phyloP scores from a whole-genome alignment of 2,888 invertebrate genomes.

The Eustalomyia histrio region DNA sequence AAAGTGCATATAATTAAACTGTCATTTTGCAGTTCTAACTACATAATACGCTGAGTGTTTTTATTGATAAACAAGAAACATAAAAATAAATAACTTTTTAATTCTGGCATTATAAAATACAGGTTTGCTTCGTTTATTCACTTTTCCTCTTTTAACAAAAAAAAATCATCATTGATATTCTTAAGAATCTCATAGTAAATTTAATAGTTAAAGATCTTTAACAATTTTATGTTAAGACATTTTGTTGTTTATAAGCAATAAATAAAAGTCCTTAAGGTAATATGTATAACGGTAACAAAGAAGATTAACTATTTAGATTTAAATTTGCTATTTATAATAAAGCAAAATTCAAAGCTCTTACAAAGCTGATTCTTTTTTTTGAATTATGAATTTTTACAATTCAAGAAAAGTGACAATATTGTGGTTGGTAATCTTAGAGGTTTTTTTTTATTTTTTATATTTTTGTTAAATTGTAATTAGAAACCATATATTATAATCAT shows the following conservation, averaged over 20 bases:
- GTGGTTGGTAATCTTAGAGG: conserved; percentile 47
- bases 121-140: neutral
- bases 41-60: too few relatives aligned
- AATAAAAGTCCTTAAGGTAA: conserved; percentile 39
- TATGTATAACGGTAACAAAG: conserved; percentile 19
- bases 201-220: conserved; percentile 33
- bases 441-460: conserved; percentile 3
- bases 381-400: conserved; percentile 23
- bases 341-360: neutral
- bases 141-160: neutral
- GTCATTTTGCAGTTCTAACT: too few relatives aligned
- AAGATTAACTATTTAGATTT: neutral
- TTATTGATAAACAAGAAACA: neutral
- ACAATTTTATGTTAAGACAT: neutral
- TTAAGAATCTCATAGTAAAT: conserved; percentile 3
- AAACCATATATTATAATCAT: conserved; percentile 36
- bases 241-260: conserved; percentile 5
- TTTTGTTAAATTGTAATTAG: conserved; percentile 55
- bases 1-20: too few relatives aligned
- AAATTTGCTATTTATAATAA: too few relatives aligned
- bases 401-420: conserved; percentile 61
- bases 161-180: neutral
- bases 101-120: neutral
- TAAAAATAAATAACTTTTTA: neutral
- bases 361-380: neutral